These are phyloP conservation scores for Sphaerophoria taeniata DNA, from an alignment of 2,888 invertebrate species.

Conservation along the genomic window DNA sequence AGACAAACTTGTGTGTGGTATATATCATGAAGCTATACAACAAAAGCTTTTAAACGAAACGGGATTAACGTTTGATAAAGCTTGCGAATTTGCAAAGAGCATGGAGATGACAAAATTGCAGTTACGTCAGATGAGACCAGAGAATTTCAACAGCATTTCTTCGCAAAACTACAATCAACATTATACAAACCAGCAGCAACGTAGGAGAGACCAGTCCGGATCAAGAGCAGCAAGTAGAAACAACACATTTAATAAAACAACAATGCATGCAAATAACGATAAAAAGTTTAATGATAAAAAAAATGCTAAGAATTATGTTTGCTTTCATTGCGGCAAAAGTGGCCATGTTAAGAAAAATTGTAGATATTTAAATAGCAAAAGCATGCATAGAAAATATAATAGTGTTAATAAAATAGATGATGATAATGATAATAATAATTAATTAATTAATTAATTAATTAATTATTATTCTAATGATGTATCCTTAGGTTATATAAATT, in stretches of 20 bases:
- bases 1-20: neutral
- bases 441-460: too few relatives aligned
- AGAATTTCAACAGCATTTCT: neutral
- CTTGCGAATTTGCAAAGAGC: conserved; percentile 37
- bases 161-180: too few relatives aligned
- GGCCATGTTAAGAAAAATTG: neutral
- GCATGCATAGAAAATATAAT: neutral
- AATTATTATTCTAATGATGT: neutral
- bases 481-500: conserved; percentile 33
- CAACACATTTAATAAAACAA: too few relatives aligned
- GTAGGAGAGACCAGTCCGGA: neutral
- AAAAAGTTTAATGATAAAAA: too few relatives aligned
- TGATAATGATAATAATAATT: neutral
- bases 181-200: neutral
- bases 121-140: conserved; percentile 18
- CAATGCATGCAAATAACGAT: too few relatives aligned
- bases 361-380: neutral
- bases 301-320: too few relatives aligned
- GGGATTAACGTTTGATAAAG: conserved; percentile 1
- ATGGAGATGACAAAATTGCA: conserved; percentile 40
- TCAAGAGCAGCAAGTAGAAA: too few relatives aligned
- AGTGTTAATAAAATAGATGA: neutral
- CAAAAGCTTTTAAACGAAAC: neutral
- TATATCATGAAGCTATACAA: neutral
- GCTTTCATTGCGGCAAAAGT: neutral